A percentile compares a stretch with the other conserved stretches of the same genome.
These are phyloP conservation scores for Ceramica pisi DNA, from an alignment of 2,888 invertebrate genomes.

Conservation along the genomic window DNA sequence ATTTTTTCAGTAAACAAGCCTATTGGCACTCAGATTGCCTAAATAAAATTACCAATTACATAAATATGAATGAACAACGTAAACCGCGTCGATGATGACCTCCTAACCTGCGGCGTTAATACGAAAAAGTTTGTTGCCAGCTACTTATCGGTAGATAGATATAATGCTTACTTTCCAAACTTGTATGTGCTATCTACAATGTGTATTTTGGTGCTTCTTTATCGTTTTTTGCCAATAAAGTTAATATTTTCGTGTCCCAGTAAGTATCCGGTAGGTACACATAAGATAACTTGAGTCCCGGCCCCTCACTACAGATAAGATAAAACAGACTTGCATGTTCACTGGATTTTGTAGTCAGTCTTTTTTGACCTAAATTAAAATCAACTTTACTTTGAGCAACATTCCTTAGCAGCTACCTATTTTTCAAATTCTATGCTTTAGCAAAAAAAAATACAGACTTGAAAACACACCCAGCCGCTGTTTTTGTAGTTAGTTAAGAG, in stretches of 20 bases:
- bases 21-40: not conserved
- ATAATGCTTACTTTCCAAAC: not conserved
- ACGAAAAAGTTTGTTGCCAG: too few species aligned
- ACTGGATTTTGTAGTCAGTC: constrained; percentile 34
- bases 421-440: not conserved
- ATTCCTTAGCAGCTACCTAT: not conserved
- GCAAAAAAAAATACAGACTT: not conserved
- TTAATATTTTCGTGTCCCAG: constrained; percentile 26
- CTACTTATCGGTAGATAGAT: not conserved
- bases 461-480: not conserved
- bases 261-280: constrained; percentile 71
- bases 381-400: constrained; percentile 23
- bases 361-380: constrained; percentile 52
- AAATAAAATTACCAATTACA: not conserved
- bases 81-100: not conserved
- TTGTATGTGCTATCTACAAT: not conserved
- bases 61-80: not conserved
- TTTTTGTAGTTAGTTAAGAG: not conserved
- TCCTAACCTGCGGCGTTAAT: not conserved
- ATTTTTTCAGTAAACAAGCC: too few species aligned
- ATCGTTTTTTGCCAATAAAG: constrained; percentile 46
- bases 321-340: constrained; percentile 57
- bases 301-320: constrained; percentile 60
- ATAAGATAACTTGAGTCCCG: constrained; percentile 63
- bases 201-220: not conserved